A percentile compares a stretch with the other conserved stretches of the same genome.
phyloP scores from a whole-genome alignment of 2,113 vertebrate genomes.

The Amazona guildingii region DNA sequence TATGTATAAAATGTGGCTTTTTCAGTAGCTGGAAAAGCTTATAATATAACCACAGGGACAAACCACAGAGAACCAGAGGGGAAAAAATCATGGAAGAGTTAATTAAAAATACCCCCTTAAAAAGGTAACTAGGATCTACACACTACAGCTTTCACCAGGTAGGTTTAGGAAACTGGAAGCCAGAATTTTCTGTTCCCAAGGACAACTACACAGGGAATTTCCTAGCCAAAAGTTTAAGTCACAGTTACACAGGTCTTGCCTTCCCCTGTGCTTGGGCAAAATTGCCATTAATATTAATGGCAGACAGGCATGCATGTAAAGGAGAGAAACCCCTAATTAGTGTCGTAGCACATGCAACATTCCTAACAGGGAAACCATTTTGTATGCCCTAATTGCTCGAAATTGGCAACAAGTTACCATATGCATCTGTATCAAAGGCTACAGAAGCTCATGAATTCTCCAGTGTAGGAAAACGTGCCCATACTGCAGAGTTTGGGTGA shows the following conservation, averaged over 20 bases:
- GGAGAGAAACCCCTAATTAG: constrained; percentile 72
- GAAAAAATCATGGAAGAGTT: neutral
- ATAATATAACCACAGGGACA: neutral
- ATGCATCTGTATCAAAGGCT: constrained; percentile 60
- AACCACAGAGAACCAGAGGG: neutral
- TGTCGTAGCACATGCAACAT: constrained; percentile 60
- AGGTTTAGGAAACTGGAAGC: neutral
- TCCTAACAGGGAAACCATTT: constrained; percentile 73
- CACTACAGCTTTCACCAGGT: neutral
- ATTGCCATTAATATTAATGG: constrained; percentile 74
- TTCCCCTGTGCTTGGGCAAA: constrained; percentile 61
- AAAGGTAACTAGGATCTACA: neutral
- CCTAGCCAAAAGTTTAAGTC: constrained; percentile 45
- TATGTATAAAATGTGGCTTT: neutral
- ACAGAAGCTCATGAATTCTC: constrained; percentile 53
- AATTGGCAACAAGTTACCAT: constrained; percentile 72
- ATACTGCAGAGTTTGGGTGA: constrained; percentile 60
- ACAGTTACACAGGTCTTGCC: constrained; percentile 47
- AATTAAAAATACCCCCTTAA: neutral
- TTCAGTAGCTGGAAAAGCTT: neutral
- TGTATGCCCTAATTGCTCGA: constrained; percentile 73
- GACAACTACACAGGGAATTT: neutral
- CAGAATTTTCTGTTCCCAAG: constrained; percentile 12
- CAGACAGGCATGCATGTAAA: constrained; percentile 66
- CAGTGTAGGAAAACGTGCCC: constrained; percentile 50